Evolutionary conservation across 2,113 vertebrate species (phyloP).

Genomic region (Daboia siamensis): DNA sequence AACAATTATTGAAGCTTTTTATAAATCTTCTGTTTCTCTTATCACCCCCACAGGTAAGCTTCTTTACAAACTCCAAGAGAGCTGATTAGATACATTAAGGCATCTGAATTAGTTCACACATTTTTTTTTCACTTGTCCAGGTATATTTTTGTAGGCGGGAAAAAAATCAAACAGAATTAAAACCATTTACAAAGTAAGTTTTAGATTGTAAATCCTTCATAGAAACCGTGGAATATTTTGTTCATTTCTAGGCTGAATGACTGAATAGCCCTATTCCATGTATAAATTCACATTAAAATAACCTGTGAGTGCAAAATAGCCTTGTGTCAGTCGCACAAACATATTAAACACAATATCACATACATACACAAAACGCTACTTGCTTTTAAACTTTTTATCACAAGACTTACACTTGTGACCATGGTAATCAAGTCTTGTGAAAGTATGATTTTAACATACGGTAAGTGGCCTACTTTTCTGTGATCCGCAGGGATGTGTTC

Average conservation of each 20-base stretch:
- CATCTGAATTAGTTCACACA: constrained; percentile 28
- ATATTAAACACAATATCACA: constrained; percentile 30
- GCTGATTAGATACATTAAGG: constrained; percentile 37
- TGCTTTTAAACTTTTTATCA: neutral
- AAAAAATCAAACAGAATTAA: constrained; percentile 16
- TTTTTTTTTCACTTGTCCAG: constrained; percentile 51
- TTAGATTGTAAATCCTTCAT: neutral
- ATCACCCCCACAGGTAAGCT: neutral
- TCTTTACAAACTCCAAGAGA: constrained; percentile 11
- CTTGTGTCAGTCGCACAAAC: constrained; percentile 51
- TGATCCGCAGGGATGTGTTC: neutral
- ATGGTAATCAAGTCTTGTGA: neutral
- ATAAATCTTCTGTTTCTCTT: neutral
- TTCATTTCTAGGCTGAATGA: constrained; percentile 17
- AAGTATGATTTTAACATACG: neutral
- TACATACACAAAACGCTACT: neutral
- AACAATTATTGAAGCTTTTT: neutral
- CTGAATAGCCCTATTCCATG: constrained; percentile 45
- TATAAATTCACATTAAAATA: constrained; percentile 56
- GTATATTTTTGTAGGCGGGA: constrained; percentile 12
- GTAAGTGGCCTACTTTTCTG: neutral
- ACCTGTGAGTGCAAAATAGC: constrained; percentile 61
- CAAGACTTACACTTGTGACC: neutral
- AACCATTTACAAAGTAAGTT: constrained; percentile 37
- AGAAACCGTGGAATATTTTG: constrained; percentile 38